These are phyloP conservation scores for Ceratoteleas bidentatus DNA, from an alignment of 1,140 invertebrate genomes.

Conservation along the genomic window DNA sequence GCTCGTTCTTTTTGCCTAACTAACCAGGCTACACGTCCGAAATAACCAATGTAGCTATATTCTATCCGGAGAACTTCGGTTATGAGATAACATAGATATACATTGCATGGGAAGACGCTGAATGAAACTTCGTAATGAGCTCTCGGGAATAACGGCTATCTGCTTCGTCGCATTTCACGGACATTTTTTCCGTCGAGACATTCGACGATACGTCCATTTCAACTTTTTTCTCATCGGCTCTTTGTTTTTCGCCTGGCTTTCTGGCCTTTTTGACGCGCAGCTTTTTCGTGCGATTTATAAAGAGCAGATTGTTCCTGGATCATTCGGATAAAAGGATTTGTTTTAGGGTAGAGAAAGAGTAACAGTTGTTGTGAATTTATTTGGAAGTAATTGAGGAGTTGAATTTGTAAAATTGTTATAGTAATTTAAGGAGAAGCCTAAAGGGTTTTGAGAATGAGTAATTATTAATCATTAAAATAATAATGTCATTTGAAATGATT, in stretches of 20 bases:
- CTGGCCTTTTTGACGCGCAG: conserved; percentile 18
- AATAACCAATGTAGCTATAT: conserved; percentile 65
- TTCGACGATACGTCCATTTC: conserved; percentile 49
- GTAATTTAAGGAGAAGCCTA: too few relatives aligned
- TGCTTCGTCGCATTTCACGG: conserved; percentile 52
- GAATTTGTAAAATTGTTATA: too few relatives aligned
- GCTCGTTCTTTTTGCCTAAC: conserved; percentile 66
- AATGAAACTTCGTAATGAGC: conserved; percentile 65
- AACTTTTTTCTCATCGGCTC: conserved; percentile 22
- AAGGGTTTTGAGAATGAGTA: too few relatives aligned
- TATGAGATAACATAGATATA: conserved; percentile 64
- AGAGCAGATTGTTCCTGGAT: conserved; percentile 52
- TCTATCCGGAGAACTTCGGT: conserved; percentile 31
- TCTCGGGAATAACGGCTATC: conserved; percentile 58
- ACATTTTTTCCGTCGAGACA: conserved; percentile 34
- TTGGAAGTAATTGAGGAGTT: too few relatives aligned
- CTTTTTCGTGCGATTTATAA: conserved; percentile 48
- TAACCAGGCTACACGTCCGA: conserved; percentile 67
- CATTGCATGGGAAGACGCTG: conserved; percentile 51
- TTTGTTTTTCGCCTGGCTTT: not conserved
- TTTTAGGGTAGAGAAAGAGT: conserved; percentile 5
- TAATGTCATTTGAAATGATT: too few relatives aligned
- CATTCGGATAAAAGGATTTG: conserved; percentile 9
- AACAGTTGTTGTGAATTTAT: too few relatives aligned
- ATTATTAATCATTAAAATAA: too few relatives aligned